Conservation (phyloP, 2,113 vertebrate genomes). For the Erythrolamprus reginae region DNA sequence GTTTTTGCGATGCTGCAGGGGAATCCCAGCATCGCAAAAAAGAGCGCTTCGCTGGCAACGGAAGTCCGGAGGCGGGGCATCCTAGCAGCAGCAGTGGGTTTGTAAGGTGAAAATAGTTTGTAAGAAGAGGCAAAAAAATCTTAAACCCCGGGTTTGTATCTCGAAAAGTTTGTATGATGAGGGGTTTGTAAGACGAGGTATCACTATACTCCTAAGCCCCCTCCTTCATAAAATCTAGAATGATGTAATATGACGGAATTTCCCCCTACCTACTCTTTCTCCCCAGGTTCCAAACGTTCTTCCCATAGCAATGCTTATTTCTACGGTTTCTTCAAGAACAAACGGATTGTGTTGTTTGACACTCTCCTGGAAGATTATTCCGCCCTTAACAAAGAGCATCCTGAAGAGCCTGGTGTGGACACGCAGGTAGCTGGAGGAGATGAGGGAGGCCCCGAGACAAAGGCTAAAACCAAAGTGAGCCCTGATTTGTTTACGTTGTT, state of each 20-base stretch:
- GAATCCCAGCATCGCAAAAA: too few relatives aligned
- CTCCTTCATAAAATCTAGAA: background rate
- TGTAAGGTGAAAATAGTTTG: too few relatives aligned
- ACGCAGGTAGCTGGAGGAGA: conserved; percentile 58
- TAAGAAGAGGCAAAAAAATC: too few relatives aligned
- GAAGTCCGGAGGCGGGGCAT: too few relatives aligned
- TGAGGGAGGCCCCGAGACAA: conserved; percentile 67
- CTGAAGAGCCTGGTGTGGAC: conserved; percentile 65
- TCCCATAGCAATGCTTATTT: conserved; percentile 99
- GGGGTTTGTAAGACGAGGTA: too few relatives aligned
- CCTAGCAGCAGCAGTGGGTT: too few relatives aligned
- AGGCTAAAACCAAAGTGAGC: conserved; percentile 77
- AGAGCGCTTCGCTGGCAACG: too few relatives aligned
- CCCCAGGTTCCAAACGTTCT: conserved; percentile 92
- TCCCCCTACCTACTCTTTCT: too few relatives aligned
- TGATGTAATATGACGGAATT: background rate
- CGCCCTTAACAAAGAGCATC: conserved; percentile 80
- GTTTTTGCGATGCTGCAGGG: too few relatives aligned
- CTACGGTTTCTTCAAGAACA: conserved; percentile 99
- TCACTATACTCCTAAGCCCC: too few relatives aligned
- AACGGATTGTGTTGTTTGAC: conserved; percentile 95
- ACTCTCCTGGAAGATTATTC: conserved; percentile 95
- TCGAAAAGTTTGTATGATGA: too few relatives aligned
- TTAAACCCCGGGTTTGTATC: too few relatives aligned
- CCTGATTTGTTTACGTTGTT: background rate